phyloP scores from a whole-genome alignment of 2,113 vertebrate genomes.

The Fulmarus glacialis region DNA sequence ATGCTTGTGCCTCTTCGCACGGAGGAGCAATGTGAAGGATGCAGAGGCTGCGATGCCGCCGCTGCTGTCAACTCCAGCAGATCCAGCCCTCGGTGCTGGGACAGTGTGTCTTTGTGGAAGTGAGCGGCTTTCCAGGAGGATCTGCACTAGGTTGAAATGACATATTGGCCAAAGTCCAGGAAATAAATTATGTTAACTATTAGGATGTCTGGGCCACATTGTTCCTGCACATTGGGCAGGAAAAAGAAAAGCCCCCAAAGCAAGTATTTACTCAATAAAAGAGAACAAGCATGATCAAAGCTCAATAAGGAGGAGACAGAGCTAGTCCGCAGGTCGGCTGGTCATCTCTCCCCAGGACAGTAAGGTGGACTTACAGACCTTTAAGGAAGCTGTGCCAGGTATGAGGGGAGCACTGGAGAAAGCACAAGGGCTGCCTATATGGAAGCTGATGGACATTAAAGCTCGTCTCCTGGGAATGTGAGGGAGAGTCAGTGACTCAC shows the following conservation, averaged over 20 bases:
- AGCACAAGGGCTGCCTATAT: neutral
- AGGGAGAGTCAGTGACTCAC: neutral
- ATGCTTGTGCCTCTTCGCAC: rapidly evolving
- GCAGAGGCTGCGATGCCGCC: neutral
- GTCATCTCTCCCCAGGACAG: neutral
- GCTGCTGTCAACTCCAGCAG: neutral
- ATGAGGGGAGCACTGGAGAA: neutral
- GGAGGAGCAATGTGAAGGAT: neutral
- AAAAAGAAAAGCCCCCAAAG: neutral
- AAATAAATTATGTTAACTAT: neutral
- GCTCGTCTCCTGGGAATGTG: neutral
- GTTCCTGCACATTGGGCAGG: neutral
- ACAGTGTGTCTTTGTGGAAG: neutral
- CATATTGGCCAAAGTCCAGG: neutral
- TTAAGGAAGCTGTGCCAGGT: neutral
- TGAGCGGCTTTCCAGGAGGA: neutral
- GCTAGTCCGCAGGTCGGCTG: neutral
- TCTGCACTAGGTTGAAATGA: neutral
- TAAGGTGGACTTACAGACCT: neutral
- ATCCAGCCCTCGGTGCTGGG: neutral
- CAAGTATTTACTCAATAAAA: neutral
- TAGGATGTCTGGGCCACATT: neutral
- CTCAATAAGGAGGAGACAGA: neutral
- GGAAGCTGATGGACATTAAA: neutral
- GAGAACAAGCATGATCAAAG: neutral